A percentile compares a stretch with the other conserved stretches of the same genome.
Conservation (phyloP, 2,113 vertebrate genomes). For the Vireo altiloquus region DNA sequence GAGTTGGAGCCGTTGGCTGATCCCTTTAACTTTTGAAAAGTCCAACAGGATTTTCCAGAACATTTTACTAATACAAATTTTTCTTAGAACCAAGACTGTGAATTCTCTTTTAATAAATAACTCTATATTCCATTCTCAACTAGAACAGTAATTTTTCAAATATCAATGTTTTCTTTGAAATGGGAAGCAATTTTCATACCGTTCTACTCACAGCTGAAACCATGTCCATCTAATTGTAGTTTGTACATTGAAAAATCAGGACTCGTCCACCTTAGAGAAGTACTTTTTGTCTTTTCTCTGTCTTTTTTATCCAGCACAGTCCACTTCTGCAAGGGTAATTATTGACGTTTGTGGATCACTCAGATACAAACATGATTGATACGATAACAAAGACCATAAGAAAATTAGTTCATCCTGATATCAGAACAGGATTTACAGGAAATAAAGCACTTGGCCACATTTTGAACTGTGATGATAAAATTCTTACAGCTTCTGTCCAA, state of each 20-base stretch:
- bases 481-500: background rate
- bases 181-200: background rate
- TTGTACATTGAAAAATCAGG: background rate
- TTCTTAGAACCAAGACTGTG: background rate
- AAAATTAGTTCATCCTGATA: background rate
- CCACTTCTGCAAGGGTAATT: background rate
- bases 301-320: background rate
- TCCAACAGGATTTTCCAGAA: background rate
- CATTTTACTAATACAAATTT: background rate
- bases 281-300: background rate
- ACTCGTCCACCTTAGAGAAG: fast-evolving
- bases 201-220: background rate
- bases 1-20: fast-evolving
- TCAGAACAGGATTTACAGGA: background rate
- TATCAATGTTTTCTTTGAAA: background rate
- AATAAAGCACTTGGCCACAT: background rate
- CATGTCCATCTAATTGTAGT: background rate
- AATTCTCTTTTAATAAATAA: background rate
- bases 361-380: background rate
- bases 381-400: background rate
- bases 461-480: background rate
- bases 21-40: background rate
- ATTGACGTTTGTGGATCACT: background rate
- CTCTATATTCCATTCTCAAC: background rate
- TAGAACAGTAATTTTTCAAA: background rate